Conservation (phyloP, 2,113 vertebrate species). For the Siphamia tubifer region DNA sequence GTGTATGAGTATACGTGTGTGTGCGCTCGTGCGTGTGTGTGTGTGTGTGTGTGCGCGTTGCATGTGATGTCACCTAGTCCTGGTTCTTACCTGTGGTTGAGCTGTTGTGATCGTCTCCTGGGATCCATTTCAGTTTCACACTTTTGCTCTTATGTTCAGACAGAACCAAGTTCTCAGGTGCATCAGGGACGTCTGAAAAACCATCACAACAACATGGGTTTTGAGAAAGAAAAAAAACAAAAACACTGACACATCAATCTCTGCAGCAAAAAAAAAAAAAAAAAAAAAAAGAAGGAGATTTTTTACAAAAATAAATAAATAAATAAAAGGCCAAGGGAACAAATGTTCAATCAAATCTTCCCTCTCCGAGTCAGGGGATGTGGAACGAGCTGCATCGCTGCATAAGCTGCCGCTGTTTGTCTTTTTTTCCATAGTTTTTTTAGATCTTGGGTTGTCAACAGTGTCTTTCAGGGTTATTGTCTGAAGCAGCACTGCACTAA, state of each 20-base stretch:
- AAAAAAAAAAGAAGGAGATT: too few species aligned
- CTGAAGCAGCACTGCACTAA: background rate
- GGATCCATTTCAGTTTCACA: conserved; percentile 88
- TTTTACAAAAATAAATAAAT: too few species aligned
- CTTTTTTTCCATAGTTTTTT: background rate
- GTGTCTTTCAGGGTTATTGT: background rate
- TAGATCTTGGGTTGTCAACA: background rate
- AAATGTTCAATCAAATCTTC: conserved; percentile 24
- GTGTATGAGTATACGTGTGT: too few species aligned
- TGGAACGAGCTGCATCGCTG: conserved; percentile 23
- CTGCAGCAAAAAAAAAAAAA: background rate
- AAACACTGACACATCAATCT: conserved; percentile 31
- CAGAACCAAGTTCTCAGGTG: conserved; percentile 84
- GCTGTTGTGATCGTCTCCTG: conserved; percentile 88
- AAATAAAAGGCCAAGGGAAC: conserved; percentile 10
- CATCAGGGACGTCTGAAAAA: conserved; percentile 87
- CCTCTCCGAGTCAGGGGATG: conserved; percentile 3
- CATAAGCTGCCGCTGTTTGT: background rate
- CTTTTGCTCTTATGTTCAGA: conserved; percentile 85
- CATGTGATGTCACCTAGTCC: background rate
- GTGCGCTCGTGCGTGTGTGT: too few species aligned
- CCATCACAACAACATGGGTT: conserved; percentile 34
- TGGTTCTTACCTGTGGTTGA: conserved; percentile 83
- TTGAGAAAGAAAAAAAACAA: conserved; percentile 6
- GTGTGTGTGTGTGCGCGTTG: too few species aligned